A percentile compares a stretch with the other conserved stretches of the same genome.
Evolutionary conservation across 2,113 vertebrate species (phyloP).

Genomic region (Puntigrus tetrazona): DNA sequence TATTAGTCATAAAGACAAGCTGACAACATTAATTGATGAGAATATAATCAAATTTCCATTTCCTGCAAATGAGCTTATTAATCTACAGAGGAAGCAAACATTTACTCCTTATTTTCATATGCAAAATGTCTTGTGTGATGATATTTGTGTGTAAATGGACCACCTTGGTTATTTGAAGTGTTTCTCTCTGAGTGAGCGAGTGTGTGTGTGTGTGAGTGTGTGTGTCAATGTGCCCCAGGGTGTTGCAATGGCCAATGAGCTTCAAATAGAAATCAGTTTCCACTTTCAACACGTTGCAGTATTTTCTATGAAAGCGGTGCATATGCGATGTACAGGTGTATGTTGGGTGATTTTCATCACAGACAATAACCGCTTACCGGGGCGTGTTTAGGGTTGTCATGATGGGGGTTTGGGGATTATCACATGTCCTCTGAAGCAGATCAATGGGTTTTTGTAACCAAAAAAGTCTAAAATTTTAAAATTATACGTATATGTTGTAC

Average conservation of each 20-base stretch:
- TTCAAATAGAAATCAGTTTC: conserved; percentile 26
- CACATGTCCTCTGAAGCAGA: no score
- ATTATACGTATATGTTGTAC: no score
- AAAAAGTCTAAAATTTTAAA: no score
- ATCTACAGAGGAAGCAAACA: conserved; percentile 20
- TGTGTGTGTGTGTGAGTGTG: no score
- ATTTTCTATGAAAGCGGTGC: background rate
- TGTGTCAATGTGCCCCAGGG: background rate
- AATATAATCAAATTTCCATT: conserved; percentile 28
- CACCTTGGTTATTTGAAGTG: background rate
- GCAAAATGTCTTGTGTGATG: conserved; percentile 1
- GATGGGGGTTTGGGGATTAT: no score
- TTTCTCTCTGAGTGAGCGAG: no score
- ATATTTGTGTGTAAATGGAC: background rate
- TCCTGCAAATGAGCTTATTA: conserved; percentile 25
- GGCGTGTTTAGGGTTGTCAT: no score
- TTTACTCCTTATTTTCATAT: background rate
- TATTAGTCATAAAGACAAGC: conserved; percentile 29
- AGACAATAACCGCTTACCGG: no score
- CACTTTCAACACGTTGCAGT: background rate
- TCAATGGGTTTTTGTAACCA: no score
- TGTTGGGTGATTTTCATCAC: background rate
- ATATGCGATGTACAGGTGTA: background rate
- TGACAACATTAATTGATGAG: conserved; percentile 31
- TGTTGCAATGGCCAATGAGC: background rate